Percentiles rank a stretch among this genome's conserved stretches.
Conservation (phyloP, 1,140 invertebrate species). For the Microplitis demolitor region DNA sequence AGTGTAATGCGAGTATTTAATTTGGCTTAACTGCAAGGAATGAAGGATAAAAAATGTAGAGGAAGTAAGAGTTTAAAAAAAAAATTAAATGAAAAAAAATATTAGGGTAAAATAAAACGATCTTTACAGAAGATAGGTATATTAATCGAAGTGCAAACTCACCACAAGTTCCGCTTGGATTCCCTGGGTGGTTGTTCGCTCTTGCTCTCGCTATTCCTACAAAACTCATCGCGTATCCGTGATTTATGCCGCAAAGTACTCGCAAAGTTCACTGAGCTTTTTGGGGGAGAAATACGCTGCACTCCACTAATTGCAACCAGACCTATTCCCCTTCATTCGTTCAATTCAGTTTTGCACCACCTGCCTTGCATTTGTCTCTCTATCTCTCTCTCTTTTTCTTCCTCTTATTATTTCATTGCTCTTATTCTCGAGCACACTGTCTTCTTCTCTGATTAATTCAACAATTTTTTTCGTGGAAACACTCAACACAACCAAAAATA, state of each 20-base stretch:
- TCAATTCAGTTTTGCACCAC: conserved; percentile 16
- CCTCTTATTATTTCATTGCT: too few species aligned
- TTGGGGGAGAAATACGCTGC: conserved; percentile 7
- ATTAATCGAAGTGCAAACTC: conserved; percentile 27
- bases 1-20: too few species aligned
- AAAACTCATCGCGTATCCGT: conserved; percentile 26
- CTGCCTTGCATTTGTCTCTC: conserved; percentile 8
- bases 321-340: conserved; percentile 11
- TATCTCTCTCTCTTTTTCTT: neutral
- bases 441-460: conserved; percentile 1
- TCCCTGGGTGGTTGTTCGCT: conserved; percentile 6
- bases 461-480: neutral
- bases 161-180: conserved; percentile 21
- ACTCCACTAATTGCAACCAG: conserved; percentile 22
- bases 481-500: neutral
- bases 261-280: conserved; percentile 12
- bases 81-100: neutral
- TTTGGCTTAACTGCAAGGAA: too few species aligned
- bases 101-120: neutral
- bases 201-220: neutral
- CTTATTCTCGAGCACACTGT: too few species aligned
- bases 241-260: conserved; percentile 24
- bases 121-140: conserved; percentile 16
- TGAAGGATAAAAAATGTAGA: too few species aligned
- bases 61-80: too few species aligned